Conservation (phyloP, 2,888 invertebrate species). For the Chrysolina americana region DNA sequence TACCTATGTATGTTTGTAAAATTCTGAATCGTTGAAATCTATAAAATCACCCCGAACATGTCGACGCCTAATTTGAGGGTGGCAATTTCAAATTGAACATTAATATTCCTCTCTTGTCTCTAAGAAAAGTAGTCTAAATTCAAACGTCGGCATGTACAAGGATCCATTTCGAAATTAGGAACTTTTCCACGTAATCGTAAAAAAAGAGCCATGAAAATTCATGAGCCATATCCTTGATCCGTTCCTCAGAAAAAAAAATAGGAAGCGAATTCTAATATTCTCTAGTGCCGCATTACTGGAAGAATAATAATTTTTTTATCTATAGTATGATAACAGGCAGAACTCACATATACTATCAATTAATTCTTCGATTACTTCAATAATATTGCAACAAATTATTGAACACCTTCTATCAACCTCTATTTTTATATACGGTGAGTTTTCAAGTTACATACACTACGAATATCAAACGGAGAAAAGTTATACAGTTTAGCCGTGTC, state of each 20-base stretch:
- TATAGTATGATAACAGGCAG: conserved; percentile 14
- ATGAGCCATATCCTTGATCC: conserved; percentile 45
- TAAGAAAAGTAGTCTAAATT: conserved; percentile 37
- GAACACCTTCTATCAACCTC: no score
- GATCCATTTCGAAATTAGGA: conserved; percentile 45
- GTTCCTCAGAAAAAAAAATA: conserved; percentile 29
- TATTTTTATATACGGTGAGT: no score
- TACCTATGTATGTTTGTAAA: neutral
- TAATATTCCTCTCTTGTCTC: conserved; percentile 39
- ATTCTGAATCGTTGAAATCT: neutral
- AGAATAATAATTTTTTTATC: conserved; percentile 28
- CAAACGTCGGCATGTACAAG: conserved; percentile 38
- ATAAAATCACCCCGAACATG: neutral
- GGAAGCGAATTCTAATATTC: conserved; percentile 42
- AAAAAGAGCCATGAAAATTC: conserved; percentile 45
- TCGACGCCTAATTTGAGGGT: conserved; percentile 4
- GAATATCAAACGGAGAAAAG: no score
- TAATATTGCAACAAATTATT: no score
- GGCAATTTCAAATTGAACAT: conserved; percentile 39
- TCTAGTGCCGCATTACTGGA: conserved; percentile 35
- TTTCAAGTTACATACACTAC: no score
- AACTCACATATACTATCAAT: neutral
- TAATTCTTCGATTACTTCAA: no score
- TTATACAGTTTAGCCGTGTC: no score
- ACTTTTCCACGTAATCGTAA: conserved; percentile 42